Percentiles rank a stretch among this genome's conserved stretches.
These are phyloP conservation scores for Nysson spinosus DNA, from an alignment of 2,888 invertebrate species.

Conservation along the genomic window DNA sequence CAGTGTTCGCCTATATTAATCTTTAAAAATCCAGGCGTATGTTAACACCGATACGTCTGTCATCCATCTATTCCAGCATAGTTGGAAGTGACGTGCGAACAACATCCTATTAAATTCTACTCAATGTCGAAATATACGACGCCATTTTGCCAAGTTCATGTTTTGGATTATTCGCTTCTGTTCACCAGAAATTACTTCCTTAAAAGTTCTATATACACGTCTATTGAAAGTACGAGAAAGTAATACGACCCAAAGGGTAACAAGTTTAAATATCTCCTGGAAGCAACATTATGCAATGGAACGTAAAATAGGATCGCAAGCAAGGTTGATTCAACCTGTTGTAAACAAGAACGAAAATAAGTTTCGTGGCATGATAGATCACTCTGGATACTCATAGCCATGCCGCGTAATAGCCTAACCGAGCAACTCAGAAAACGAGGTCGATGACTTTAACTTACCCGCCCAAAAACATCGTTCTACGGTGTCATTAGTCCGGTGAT, in stretches of 20 bases:
- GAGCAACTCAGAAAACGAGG: constrained; percentile 2
- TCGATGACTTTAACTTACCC: not conserved
- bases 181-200: not conserved
- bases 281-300: too few species aligned
- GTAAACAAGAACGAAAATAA: too few species aligned
- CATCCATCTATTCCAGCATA: constrained; percentile 43
- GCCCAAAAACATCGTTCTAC: constrained; percentile 8
- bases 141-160: not conserved
- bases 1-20: not conserved
- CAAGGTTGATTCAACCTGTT: too few species aligned
- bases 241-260: too few species aligned
- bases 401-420: constrained; percentile 14
- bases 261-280: too few species aligned
- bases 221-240: too few species aligned
- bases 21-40: constrained; percentile 6
- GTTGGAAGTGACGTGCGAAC: constrained; percentile 33
- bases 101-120: constrained; percentile 47
- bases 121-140: constrained; percentile 40
- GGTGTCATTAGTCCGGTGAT: constrained; percentile 27
- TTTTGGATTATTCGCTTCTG: not conserved
- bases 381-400: constrained; percentile 18
- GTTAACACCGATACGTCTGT: constrained; percentile 15
- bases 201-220: not conserved
- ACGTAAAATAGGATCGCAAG: too few species aligned
- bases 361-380: too few species aligned